phyloP scores from a whole-genome alignment of 2,113 vertebrate species.

The Xenopus tropicalis region UCB_Xtro_10.0 CM004445.2:114218501-114219000 shows the following conservation, averaged over 20 bases:
- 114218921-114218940: background rate
- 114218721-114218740: constrained; percentile 39
- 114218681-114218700: constrained; percentile 34
- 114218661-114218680: constrained; percentile 35
- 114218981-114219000: too few species aligned
- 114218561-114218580: constrained; percentile 7
- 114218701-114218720: constrained; percentile 32
- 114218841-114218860: background rate
- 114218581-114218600: constrained; percentile 8
- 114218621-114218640: constrained; percentile 4
- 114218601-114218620: constrained; percentile 12
- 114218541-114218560: constrained; percentile 1
- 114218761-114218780: constrained; percentile 39
- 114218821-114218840: constrained; percentile 21
- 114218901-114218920: background rate
- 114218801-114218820: constrained; percentile 13
- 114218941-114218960: too few species aligned
- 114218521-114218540: background rate
- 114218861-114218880: background rate
- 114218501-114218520: background rate
- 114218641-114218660: constrained; percentile 37
- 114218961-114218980: too few species aligned
- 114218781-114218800: constrained; percentile 20
- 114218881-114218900: background rate
- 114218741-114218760: constrained; percentile 37